Percentiles rank a stretch among this genome's conserved stretches.
phyloP scores from a whole-genome alignment of 1,140 invertebrate species.

The Akabosia matsudoensis region DNA sequence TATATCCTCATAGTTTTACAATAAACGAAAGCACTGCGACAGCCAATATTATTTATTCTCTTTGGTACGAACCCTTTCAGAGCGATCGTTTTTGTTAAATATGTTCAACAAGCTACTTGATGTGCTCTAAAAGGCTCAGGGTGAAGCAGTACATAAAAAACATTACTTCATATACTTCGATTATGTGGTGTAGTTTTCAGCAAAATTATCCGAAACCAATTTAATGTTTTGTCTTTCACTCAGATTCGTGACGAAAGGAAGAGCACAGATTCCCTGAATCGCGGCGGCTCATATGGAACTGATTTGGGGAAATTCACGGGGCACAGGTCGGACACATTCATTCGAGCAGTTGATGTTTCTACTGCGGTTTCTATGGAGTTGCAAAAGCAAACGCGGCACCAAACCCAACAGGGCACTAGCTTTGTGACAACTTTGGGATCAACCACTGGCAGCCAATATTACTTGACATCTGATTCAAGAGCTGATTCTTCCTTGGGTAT shows the following conservation, averaged over 20 bases:
- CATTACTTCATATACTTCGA: neutral
- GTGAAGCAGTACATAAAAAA: too few species aligned
- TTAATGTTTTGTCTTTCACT: neutral
- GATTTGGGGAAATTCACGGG: slow-evolving; percentile 7
- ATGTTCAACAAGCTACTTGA: too few species aligned
- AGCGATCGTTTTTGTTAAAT: too few species aligned
- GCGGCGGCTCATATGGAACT: neutral
- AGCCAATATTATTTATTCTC: too few species aligned
- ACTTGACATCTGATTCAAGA: slow-evolving; percentile 9
- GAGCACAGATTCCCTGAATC: neutral
- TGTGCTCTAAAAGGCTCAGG: too few species aligned
- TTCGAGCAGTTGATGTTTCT: neutral
- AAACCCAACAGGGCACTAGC: neutral
- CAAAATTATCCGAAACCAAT: too few species aligned
- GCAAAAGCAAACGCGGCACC: slow-evolving; percentile 4
- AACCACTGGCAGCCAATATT: neutral
- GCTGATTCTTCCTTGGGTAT: slow-evolving; percentile 5
- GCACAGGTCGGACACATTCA: neutral
- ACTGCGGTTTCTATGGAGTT: neutral
- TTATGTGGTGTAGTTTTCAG: neutral
- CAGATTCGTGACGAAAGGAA: neutral
- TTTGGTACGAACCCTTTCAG: too few species aligned
- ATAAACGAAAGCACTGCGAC: too few species aligned
- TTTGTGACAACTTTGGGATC: slow-evolving; percentile 18
- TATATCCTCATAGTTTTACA: too few species aligned